These are phyloP conservation scores for Sericinus montela DNA, from an alignment of 2,888 invertebrate genomes.

Conservation along the genomic window DNA sequence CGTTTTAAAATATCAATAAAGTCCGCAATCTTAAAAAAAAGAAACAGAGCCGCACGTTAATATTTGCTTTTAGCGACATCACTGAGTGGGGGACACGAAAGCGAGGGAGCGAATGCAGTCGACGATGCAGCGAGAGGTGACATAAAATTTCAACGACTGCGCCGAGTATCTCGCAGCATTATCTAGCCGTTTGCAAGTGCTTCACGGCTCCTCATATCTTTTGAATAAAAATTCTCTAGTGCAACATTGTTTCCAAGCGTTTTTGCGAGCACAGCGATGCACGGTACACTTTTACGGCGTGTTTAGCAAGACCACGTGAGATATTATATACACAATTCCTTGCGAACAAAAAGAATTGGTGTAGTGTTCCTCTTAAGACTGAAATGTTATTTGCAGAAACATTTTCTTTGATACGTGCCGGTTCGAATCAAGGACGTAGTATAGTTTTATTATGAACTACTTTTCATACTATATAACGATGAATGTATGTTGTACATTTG, in stretches of 20 bases:
- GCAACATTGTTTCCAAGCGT: slow-evolving; percentile 43
- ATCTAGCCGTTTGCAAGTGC: slow-evolving; percentile 72
- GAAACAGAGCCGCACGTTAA: slow-evolving; percentile 15
- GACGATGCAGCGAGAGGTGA: slow-evolving; percentile 63
- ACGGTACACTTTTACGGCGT: slow-evolving; percentile 24
- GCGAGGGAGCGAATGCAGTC: slow-evolving; percentile 45
- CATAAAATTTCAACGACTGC: slow-evolving; percentile 74
- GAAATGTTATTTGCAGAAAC: neutral
- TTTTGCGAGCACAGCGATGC: slow-evolving; percentile 22
- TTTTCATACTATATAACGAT: too few relatives aligned
- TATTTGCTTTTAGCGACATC: slow-evolving; percentile 19
- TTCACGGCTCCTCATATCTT: slow-evolving; percentile 62
- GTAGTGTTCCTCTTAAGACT: neutral
- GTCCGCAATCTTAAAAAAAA: slow-evolving; percentile 3
- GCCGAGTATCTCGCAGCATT: slow-evolving; percentile 69
- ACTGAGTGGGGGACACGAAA: slow-evolving; percentile 15
- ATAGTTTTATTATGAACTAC: too few relatives aligned
- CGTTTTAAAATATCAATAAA: neutral
- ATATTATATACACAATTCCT: slow-evolving; percentile 21
- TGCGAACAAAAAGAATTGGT: slow-evolving; percentile 14
- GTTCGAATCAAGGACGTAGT: neutral
- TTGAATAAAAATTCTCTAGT: slow-evolving; percentile 63
- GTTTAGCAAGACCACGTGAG: slow-evolving; percentile 17
- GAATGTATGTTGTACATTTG: too few relatives aligned
- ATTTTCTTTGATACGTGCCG: neutral